Conservation (phyloP, 2,113 vertebrate species). For the Dicentrarchus labrax region DNA sequence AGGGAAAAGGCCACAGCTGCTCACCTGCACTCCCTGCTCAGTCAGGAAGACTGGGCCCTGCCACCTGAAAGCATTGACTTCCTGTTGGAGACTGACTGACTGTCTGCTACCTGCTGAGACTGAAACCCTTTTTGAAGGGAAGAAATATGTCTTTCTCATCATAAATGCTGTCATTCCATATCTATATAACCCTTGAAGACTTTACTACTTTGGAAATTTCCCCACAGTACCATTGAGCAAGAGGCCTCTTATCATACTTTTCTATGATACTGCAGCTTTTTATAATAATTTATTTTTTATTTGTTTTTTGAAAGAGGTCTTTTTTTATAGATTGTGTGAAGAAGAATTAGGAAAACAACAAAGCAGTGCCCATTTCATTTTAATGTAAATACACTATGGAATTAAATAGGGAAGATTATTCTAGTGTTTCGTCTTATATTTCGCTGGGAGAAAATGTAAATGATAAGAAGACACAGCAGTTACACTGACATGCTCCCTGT, state of each 20-base stretch:
- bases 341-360: background rate
- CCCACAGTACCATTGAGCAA: background rate
- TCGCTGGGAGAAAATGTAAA: no score
- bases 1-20: slow-evolving; percentile 72
- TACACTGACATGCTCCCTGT: background rate
- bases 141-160: background rate
- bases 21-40: slow-evolving; percentile 78
- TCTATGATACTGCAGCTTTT: background rate
- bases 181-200: background rate
- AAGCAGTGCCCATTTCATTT: background rate
- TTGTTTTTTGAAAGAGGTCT: background rate
- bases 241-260: background rate
- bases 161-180: background rate
- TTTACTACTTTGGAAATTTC: background rate
- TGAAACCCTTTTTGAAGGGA: background rate
- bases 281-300: background rate
- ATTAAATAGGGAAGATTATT: no score
- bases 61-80: slow-evolving; percentile 68
- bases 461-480: background rate
- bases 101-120: background rate
- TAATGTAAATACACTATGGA: background rate
- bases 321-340: background rate
- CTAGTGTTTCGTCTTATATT: background rate
- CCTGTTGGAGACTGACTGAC: slow-evolving; percentile 68
- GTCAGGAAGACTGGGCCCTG: slow-evolving; percentile 56